Conservation (phyloP, 1,140 invertebrate genomes). For the Brachionus rubens region DNA sequence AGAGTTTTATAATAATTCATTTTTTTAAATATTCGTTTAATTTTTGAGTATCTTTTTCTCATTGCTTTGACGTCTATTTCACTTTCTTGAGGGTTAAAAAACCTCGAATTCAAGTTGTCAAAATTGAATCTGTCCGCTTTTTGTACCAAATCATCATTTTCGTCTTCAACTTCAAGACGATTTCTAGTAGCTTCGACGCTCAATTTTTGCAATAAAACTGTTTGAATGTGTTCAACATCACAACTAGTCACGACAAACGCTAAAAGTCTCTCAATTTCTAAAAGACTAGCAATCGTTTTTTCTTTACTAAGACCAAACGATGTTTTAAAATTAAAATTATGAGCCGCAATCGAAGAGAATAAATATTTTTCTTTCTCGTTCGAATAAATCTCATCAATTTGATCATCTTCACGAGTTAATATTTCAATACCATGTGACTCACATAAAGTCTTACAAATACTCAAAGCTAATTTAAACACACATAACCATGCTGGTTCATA, state of each 20-base stretch:
- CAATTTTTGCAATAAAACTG: constrained; percentile 1
- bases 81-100: neutral
- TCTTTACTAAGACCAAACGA: neutral
- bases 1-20: neutral
- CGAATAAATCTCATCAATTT: neutral
- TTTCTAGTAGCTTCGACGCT: constrained; percentile 12
- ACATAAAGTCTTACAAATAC: neutral
- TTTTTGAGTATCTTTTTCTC: neutral
- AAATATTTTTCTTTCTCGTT: constrained; percentile 8
- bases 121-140: neutral
- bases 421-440: constrained; percentile 1
- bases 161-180: neutral
- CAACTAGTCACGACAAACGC: constrained; percentile 27
- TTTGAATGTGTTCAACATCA: neutral
- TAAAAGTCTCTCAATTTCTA: neutral
- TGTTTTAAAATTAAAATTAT: constrained; percentile 4
- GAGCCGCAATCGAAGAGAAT: neutral
- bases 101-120: neutral
- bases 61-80: neutral
- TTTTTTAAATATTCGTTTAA: neutral
- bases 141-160: too few relatives aligned
- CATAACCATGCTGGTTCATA: constrained; percentile 37
- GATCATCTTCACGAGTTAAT: neutral
- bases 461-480: constrained; percentile 13
- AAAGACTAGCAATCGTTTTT: constrained; percentile 2